Conservation (phyloP, 2,797 vertebrate species). For the Todus mexicanus region DNA sequence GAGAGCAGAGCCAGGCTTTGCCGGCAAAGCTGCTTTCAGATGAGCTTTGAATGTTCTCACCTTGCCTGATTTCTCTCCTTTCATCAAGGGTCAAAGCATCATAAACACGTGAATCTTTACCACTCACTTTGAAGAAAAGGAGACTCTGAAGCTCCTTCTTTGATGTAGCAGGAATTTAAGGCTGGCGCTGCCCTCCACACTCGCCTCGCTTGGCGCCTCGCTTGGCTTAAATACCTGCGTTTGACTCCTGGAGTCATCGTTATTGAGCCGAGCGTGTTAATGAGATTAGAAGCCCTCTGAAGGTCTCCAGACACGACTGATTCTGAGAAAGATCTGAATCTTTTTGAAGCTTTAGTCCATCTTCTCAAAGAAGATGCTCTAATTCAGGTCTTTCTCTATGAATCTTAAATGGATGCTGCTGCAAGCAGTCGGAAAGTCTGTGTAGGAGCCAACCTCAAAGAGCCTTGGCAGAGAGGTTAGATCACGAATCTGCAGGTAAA, state of each 20-base stretch:
- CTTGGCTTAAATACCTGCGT: neutral
- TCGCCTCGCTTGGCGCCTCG: too few species aligned
- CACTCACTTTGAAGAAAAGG: neutral
- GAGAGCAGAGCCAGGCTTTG: neutral
- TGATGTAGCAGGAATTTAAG: neutral
- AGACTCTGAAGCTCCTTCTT: neutral
- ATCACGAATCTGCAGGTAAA: neutral
- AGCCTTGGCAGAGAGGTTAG: neutral
- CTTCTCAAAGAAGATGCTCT: neutral
- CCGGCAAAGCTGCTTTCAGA: neutral
- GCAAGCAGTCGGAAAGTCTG: rapidly evolving
- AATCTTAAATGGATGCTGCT: neutral
- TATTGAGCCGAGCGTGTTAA: rapidly evolving
- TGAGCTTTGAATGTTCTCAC: neutral
- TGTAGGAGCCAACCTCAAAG: neutral
- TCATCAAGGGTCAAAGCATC: neutral
- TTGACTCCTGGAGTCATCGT: neutral
- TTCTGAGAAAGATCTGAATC: neutral
- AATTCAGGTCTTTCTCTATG: neutral
- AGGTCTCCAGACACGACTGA: neutral
- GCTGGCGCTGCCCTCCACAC: neutral
- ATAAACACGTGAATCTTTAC: neutral
- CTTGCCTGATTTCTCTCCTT: neutral
- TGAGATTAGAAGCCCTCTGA: neutral
- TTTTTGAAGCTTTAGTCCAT: neutral